Base-by-base conservation (phyloP, 1,140 invertebrate genomes). In the Pseudobourletiella spinata region DNA sequence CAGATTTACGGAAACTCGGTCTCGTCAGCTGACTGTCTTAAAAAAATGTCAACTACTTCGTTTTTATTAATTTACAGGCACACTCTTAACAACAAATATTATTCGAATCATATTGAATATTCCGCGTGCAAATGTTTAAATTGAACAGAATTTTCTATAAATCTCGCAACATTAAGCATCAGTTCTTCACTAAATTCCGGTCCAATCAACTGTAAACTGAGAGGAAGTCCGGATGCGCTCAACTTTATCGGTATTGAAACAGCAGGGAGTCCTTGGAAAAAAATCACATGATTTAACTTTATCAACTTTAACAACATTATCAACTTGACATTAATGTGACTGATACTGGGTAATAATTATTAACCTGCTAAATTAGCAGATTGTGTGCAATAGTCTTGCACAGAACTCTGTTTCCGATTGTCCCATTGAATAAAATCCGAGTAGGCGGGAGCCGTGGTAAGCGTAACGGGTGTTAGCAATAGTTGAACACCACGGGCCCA, bases 301-400 rank as follows among this genome's bases (percentile, higher is more conserved):
- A n/a, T n/a, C n/a, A n/a, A n/a, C n/a, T n/a, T n/a, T n/a, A n/a
- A n/a, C n/a, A n/a, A n/a, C n/a, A n/a, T n/a, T n/a, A n/a, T n/a
- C n/a, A n/a, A n/a, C n/a, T n/a, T n/a, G n/a, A n/a, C n/a, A n/a
- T n/a, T n/a, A n/a, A n/a, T n/a, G n/a, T n/a, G n/a, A n/a, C n/a
- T n/a, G n/a, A n/a, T n/a, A n/a, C n/a, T n/a, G n/a, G n/a, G n/a
- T n/a, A 39, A 39, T 25, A 42, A 29, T 50, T 4, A 54, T 62
- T 73, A 73, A 84, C 86, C 95, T 28, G 93, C 91, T 86, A 99
- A 87, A 73, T 98, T 99, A 0, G 88, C 88, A 3, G 95, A 85
- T 72, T 96, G 91, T 0, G 95, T 98, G 72, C 88, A 98, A 75
- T 85, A 92, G 78, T 99, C 96, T 73, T 97, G 91, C 35, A 87